Percentiles rank a stretch among this genome's conserved stretches.
phyloP scores from a whole-genome alignment of 2,797 vertebrate genomes.

The Denticeps clupeoides region DNA sequence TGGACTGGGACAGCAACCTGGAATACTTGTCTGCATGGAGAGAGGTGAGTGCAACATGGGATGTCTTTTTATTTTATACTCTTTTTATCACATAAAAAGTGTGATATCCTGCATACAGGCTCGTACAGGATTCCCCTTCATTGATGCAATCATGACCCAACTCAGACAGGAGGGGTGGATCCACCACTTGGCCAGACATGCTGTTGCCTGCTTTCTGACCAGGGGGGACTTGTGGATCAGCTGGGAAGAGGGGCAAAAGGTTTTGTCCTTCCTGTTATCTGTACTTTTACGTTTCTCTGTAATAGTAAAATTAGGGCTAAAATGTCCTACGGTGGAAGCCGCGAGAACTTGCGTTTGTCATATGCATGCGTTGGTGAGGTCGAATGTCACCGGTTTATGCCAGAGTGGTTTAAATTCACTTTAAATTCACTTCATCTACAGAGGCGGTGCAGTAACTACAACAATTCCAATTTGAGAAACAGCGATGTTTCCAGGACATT shows the following conservation, averaged over 20 bases:
- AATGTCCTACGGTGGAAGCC: neutral
- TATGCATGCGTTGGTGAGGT: too few relatives aligned
- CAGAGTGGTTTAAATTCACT: too few relatives aligned
- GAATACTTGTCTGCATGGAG: conserved; percentile 52
- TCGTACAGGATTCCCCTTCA: conserved; percentile 57
- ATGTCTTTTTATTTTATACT: neutral
- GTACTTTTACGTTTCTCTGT: neutral
- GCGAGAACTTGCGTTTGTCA: too few relatives aligned
- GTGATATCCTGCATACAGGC: conserved; percentile 33
- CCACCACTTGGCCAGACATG: conserved; percentile 61
- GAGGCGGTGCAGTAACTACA: too few relatives aligned
- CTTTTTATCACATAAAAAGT: neutral
- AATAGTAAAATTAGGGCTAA: too few relatives aligned
- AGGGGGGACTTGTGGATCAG: conserved; percentile 60
- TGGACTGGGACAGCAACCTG: conserved; percentile 55
- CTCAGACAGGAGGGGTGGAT: conserved; percentile 62
- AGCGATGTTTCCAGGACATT: too few relatives aligned
- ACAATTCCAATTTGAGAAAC: too few relatives aligned
- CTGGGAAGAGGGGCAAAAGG: conserved; percentile 65
- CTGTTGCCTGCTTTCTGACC: conserved; percentile 61
- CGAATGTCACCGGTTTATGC: too few relatives aligned
- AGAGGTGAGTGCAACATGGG: conserved; percentile 38
- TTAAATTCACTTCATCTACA: too few relatives aligned
- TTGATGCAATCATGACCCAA: conserved; percentile 66
- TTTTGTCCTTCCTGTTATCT: too few relatives aligned